A percentile compares a stretch with the other conserved stretches of the same genome.
Evolutionary conservation across 2,888 invertebrate genomes (phyloP).

Genomic region (Drosophila paramelanica): DNA sequence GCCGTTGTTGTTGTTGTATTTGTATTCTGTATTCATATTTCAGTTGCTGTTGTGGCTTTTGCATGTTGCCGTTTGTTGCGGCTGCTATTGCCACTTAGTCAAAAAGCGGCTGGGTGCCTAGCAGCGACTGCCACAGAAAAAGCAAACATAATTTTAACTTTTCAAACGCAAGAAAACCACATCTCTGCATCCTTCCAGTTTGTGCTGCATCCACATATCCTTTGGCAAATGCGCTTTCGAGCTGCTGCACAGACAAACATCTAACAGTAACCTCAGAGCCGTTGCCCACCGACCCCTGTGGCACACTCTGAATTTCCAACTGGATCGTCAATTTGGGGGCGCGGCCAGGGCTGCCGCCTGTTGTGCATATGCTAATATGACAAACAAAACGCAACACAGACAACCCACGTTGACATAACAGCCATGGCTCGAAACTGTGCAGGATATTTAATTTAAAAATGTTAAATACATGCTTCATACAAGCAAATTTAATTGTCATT

Average conservation of each 20-base stretch:
- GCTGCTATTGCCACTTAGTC: conserved; percentile 47
- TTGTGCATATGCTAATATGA: conserved; percentile 7
- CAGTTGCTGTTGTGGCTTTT: conserved; percentile 37
- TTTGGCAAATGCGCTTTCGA: conserved; percentile 6
- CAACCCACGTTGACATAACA: conserved; percentile 8
- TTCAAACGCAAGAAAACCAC: conserved; percentile 61
- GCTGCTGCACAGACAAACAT: conserved; percentile 18
- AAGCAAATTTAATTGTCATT: conserved; percentile 60
- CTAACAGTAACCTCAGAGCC: conserved; percentile 13
- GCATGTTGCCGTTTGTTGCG: conserved; percentile 37
- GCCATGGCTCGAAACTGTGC: not conserved
- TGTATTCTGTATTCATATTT: conserved; percentile 15
- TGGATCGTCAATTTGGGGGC: conserved; percentile 33
- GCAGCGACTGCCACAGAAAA: conserved; percentile 48
- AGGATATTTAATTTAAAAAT: conserved; percentile 11
- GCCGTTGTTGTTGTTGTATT: conserved; percentile 13
- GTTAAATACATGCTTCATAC: conserved; percentile 25
- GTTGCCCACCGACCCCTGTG: conserved; percentile 21
- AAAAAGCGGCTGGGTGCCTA: conserved; percentile 34
- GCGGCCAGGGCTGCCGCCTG: conserved; percentile 11
- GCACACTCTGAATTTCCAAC: conserved; percentile 45
- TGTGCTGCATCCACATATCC: too few species aligned
- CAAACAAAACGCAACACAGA: conserved; percentile 37
- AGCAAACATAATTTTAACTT: conserved; percentile 69
- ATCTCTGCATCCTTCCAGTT: conserved; percentile 11